Conservation (phyloP, 2,113 vertebrate genomes). For the Myxocyprinus asiaticus region DNA sequence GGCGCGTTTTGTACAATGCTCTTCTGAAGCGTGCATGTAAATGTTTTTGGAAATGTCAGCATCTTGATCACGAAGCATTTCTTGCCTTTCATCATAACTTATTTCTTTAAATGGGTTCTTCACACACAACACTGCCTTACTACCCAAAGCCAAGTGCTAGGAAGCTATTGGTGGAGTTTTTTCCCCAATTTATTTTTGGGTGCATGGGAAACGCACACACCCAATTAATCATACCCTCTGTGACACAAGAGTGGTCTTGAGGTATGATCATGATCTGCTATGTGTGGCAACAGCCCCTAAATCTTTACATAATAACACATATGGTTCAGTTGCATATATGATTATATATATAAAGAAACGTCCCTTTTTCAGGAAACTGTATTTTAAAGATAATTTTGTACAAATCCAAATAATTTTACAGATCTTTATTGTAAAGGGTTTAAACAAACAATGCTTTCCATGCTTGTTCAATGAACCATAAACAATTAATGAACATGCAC, state of each 20-base stretch:
- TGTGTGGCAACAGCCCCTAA: slow-evolving; percentile 48
- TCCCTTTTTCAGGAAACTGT: no score
- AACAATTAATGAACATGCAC: no score
- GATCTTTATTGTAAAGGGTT: no score
- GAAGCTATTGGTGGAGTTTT: not conserved
- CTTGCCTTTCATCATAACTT: slow-evolving; percentile 63
- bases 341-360: slow-evolving; percentile 22
- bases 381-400: no score
- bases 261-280: slow-evolving; percentile 61
- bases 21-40: not conserved
- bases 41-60: slow-evolving; percentile 43
- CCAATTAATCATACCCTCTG: slow-evolving; percentile 76
- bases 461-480: no score
- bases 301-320: slow-evolving; percentile 49
- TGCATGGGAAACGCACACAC: slow-evolving; percentile 74
- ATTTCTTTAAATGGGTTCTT: slow-evolving; percentile 62
- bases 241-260: slow-evolving; percentile 61
- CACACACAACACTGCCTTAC: not conserved
- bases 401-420: no score
- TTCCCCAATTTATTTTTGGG: slow-evolving; percentile 38
- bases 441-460: no score
- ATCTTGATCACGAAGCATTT: slow-evolving; percentile 58
- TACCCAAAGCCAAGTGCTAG: not conserved
- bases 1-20: slow-evolving; percentile 51
- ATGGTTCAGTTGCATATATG: slow-evolving; percentile 53